Evolutionary conservation across 1,140 invertebrate genomes (phyloP).

Genomic region (Saccostrea echinata): DNA sequence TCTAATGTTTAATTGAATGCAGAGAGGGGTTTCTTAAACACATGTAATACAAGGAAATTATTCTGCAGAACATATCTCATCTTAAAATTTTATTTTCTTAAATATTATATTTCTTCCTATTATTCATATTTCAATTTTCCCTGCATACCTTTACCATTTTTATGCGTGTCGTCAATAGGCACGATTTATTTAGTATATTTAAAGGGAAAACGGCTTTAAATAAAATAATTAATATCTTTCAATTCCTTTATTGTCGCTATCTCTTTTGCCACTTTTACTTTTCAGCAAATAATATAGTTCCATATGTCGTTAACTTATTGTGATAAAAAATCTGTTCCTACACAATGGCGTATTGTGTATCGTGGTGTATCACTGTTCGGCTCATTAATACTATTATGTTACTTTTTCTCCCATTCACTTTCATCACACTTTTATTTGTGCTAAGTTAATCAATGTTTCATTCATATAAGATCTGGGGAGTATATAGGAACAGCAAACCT

Average conservation of each 20-base stretch:
- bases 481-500: not conserved
- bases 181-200: not conserved
- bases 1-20: not conserved
- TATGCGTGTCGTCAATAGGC: not conserved
- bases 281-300: not conserved
- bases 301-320: not conserved
- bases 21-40: not conserved
- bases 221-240: too few relatives aligned
- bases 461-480: not conserved
- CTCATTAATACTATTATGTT: constrained; percentile 32
- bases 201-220: not conserved
- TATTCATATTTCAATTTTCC: not conserved
- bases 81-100: not conserved
- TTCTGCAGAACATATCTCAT: not conserved
- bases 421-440: constrained; percentile 30
- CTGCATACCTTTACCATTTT: not conserved
- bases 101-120: not conserved
- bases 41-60: not conserved
- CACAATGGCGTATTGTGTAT: not conserved
- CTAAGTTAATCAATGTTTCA: constrained; percentile 24
- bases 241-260: not conserved
- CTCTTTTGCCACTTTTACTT: not conserved
- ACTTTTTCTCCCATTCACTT: constrained; percentile 29
- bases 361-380: not conserved
- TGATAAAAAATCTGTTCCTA: not conserved